Evolutionary conservation across 2,888 invertebrate species (phyloP).

Genomic region (Lasioglossum zephyrum): DNA sequence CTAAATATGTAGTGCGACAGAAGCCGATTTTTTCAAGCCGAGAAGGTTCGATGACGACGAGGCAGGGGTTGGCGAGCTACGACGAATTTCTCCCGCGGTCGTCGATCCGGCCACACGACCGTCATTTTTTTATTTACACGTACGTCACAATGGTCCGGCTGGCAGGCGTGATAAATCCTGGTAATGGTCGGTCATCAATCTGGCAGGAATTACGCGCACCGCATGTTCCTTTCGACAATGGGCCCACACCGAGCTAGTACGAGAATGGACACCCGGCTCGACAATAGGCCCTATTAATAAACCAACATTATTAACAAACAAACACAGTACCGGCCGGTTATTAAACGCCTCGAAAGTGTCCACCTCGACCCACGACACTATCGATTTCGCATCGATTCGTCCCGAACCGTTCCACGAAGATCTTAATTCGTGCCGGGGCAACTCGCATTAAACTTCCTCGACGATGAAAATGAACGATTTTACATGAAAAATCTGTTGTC

Average conservation of each 20-base stretch:
- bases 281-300: conserved; percentile 69
- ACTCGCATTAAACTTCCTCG: conserved; percentile 16
- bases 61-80: conserved; percentile 34
- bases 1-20: conserved; percentile 14
- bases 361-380: conserved; percentile 36
- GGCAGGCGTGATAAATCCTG: conserved; percentile 80
- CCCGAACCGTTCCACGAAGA: conserved; percentile 10
- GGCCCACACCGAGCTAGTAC: conserved; percentile 62
- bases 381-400: conserved; percentile 57
- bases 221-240: conserved; percentile 71
- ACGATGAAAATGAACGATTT: neutral
- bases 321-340: conserved; percentile 48
- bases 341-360: conserved; percentile 49
- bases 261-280: conserved; percentile 55
- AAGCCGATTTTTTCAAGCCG: conserved; percentile 42
- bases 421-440: conserved; percentile 23
- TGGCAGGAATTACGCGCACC: conserved; percentile 73
- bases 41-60: conserved; percentile 26
- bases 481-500: neutral
- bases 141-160: conserved; percentile 71
- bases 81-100: conserved; percentile 52
- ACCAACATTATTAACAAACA: conserved; percentile 67
- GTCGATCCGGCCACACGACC: conserved; percentile 63
- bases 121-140: conserved; percentile 75
- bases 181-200: conserved; percentile 81